phyloP scores from a whole-genome alignment of 2,888 invertebrate genomes.

The Petrolisthes manimaculis region DNA sequence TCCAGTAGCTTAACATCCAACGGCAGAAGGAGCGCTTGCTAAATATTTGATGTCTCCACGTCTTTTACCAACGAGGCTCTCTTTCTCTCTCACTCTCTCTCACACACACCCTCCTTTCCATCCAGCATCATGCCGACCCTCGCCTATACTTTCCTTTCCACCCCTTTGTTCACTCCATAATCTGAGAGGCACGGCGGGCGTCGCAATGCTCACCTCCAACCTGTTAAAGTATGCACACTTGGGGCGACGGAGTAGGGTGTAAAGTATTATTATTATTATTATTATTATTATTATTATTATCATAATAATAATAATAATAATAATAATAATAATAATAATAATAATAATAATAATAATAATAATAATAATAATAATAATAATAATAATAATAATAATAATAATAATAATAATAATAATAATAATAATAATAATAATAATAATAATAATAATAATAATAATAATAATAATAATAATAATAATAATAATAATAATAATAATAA shows the following conservation, averaged over 20 bases:
- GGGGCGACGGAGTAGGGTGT: not conserved
- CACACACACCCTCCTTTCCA: conserved; percentile 7
- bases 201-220: not conserved
- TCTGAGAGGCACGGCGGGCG: conserved; percentile 23
- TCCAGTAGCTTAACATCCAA: conserved; percentile 18
- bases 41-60: conserved; percentile 16
- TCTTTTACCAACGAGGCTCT: not conserved
- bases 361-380: too few species aligned
- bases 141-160: not conserved
- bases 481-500: too few species aligned
- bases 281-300: too few species aligned
- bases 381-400: too few species aligned
- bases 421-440: too few species aligned
- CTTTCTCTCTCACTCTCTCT: conserved; percentile 15
- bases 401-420: too few species aligned
- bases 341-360: too few species aligned
- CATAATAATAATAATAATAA: not conserved
- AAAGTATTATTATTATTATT: not conserved
- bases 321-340: too few species aligned
- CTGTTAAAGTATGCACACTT: not conserved
- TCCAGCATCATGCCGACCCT: conserved; percentile 11
- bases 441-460: too few species aligned
- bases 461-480: too few species aligned
- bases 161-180: conserved; percentile 16
- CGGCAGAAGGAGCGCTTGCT: conserved; percentile 20